Conservation (phyloP, 2,113 vertebrate species). For the Stegastes partitus region DNA sequence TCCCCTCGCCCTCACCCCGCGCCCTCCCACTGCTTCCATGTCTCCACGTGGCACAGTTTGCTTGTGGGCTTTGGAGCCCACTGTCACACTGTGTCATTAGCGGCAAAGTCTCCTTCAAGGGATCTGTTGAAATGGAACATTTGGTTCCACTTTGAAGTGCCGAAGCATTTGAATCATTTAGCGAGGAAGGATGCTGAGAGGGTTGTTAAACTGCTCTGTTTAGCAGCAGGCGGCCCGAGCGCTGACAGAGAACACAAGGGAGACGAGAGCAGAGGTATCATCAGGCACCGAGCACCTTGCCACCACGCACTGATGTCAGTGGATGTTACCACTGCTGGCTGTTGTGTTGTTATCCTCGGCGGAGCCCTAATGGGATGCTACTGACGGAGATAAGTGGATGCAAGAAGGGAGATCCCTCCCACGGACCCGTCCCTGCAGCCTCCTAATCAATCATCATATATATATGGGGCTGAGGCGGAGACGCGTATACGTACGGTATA, state of each 20-base stretch:
- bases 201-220: slow-evolving; percentile 79
- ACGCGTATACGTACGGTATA: background rate
- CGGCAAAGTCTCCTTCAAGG: slow-evolving; percentile 70
- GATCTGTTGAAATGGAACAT: slow-evolving; percentile 79
- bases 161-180: slow-evolving; percentile 80
- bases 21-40: slow-evolving; percentile 3
- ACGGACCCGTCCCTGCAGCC: background rate
- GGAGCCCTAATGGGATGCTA: slow-evolving; percentile 37
- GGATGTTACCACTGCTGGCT: slow-evolving; percentile 15
- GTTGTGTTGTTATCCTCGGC: slow-evolving; percentile 51
- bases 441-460: background rate
- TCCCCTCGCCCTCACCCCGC: background rate
- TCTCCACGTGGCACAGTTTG: slow-evolving; percentile 9
- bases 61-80: slow-evolving; percentile 41
- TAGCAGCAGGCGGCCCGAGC: slow-evolving; percentile 71
- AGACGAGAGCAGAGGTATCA: slow-evolving; percentile 53
- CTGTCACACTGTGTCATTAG: slow-evolving; percentile 75
- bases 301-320: slow-evolving; percentile 15
- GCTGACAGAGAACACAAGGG: slow-evolving; percentile 61
- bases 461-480: background rate
- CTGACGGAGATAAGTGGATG: slow-evolving; percentile 33
- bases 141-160: slow-evolving; percentile 81
- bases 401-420: background rate
- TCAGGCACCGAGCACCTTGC: slow-evolving; percentile 37
- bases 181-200: slow-evolving; percentile 75